These are phyloP conservation scores for Malachius bipustulatus DNA, from an alignment of 2,888 invertebrate genomes.

Conservation along the genomic window DNA sequence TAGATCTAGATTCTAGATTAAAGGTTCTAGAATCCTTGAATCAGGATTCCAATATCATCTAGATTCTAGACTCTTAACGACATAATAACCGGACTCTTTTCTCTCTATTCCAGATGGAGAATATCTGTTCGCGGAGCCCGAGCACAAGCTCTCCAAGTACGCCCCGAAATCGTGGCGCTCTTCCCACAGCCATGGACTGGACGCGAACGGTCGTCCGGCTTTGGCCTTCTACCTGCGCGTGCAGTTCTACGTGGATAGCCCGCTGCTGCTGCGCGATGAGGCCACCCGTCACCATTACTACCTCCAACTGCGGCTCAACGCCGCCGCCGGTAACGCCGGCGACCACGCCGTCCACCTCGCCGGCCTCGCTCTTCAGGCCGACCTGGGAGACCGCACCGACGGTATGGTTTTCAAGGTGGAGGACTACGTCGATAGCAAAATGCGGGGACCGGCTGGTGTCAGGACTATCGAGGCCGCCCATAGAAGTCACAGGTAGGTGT, in stretches of 20 bases:
- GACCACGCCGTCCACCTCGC: slow-evolving; percentile 69
- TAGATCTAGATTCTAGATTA: too few species aligned
- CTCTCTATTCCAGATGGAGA: slow-evolving; percentile 73
- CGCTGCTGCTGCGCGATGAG: slow-evolving; percentile 80
- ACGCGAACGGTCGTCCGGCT: slow-evolving; percentile 80
- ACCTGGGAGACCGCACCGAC: slow-evolving; percentile 69
- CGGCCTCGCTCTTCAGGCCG: slow-evolving; percentile 75
- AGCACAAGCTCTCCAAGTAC: slow-evolving; percentile 91
- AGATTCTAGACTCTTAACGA: too few species aligned
- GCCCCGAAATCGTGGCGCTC: slow-evolving; percentile 95
- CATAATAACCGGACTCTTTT: too few species aligned
- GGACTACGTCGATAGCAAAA: slow-evolving; percentile 67
- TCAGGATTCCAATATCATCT: too few species aligned
- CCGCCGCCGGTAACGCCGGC: slow-evolving; percentile 52
- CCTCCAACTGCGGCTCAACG: slow-evolving; percentile 85
- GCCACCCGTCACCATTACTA: slow-evolving; percentile 89
- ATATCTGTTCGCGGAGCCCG: slow-evolving; percentile 88
- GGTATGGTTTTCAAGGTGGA: slow-evolving; percentile 63
- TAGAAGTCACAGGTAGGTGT: slow-evolving; percentile 66
- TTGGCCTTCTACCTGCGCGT: slow-evolving; percentile 83
- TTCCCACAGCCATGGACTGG: slow-evolving; percentile 82
- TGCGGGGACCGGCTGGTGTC: slow-evolving; percentile 44
- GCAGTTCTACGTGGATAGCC: slow-evolving; percentile 89
- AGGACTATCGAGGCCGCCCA: slow-evolving; percentile 64
- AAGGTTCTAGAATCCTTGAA: too few species aligned